These are phyloP conservation scores for Mormyrus lacerda DNA, from an alignment of 2,113 vertebrate genomes.

Conservation along the genomic window DNA sequence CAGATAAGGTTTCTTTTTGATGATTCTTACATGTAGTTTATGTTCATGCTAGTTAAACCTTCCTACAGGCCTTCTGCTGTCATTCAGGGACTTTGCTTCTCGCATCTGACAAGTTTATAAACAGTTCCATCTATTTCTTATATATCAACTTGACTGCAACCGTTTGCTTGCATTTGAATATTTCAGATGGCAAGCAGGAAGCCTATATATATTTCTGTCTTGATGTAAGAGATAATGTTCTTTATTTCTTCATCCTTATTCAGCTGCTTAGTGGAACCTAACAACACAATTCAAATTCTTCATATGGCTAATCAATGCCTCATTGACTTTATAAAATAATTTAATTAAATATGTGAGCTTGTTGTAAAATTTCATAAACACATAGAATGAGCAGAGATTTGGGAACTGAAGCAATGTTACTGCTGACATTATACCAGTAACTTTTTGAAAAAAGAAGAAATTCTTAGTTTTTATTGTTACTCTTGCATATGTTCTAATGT, in stretches of 20 bases:
- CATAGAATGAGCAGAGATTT: not conserved
- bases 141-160: not conserved
- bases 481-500: not conserved
- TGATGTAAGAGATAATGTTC: not conserved
- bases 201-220: not conserved
- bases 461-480: not conserved
- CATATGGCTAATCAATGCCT: not conserved
- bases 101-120: not conserved
- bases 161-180: not conserved
- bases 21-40: not conserved
- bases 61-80: not conserved
- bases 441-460: not conserved
- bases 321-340: no score
- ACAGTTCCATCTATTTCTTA: not conserved
- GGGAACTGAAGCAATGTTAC: not conserved
- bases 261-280: not conserved
- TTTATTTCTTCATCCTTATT: not conserved
- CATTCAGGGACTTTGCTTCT: not conserved
- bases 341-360: not conserved
- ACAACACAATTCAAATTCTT: no score
- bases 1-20: not conserved
- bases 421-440: not conserved
- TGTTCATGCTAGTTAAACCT: not conserved
- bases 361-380: not conserved
- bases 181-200: not conserved